Base-by-base conservation (phyloP, 2,888 invertebrate species). In the Drosophila histrio region DNA sequence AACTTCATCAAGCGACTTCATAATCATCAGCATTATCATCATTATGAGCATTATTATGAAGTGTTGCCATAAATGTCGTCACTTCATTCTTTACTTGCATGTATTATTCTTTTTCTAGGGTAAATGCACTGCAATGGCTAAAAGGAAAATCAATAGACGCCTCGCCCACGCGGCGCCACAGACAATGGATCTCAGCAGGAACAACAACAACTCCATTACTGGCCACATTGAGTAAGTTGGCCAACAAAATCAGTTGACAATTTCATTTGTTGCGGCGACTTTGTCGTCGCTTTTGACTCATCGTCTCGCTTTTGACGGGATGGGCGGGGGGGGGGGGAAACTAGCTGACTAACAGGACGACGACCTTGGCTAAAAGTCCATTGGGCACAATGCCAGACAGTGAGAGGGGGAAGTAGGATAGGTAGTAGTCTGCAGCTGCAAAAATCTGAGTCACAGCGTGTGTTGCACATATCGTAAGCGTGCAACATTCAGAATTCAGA, bases 121-220 rank as follows among this genome's bases (percentile, higher is more conserved):
- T 85, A 86, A 80, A 85, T 82, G 87, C 73, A 86, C 80, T 86
- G 78, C 47, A 28, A 46, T 30, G 64, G 49, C 76, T 49, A 61
- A 59, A 61, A 56, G 65, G 56, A 78, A 78, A 82, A 82, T 82
- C 87, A 84, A 82, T 87, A 84, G 82, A 72, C 32, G n/a, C 24
- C n/a, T 19, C 67, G 58, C 54, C 72, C 49, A 43, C 56, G 47
- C 65, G 58, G 44, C 71, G 63, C 61, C 61, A 19, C 54, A 62
- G 57, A 76, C 72, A 74, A 74, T 76, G 77, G 76, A 73, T 68
- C 49, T 19, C 36, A 15, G 13, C 22, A 44, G 36, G 36, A 32
- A 11, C 43, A 46, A 30, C 52, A 32, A 19, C 26, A 43, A 36
- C 46, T 53, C 41, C 39, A 38, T 70, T 54, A 32, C 38, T 26